A percentile compares a stretch with the other conserved stretches of the same genome.
These are phyloP conservation scores for Thalassophryne amazonica DNA, from an alignment of 2,797 vertebrate species.

Conservation along the genomic window DNA sequence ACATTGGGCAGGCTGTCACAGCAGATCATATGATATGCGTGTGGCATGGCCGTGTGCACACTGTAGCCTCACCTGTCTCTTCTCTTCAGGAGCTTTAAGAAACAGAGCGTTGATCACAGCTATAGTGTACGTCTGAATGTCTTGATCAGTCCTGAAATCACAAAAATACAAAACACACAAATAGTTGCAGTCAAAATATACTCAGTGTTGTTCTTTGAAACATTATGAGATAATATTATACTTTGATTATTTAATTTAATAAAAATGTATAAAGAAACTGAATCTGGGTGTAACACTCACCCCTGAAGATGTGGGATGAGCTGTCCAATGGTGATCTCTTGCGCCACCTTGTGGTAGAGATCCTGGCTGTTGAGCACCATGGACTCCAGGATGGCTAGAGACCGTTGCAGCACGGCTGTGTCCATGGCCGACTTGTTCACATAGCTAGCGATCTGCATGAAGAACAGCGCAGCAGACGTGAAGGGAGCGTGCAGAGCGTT, in stretches of 20 bases:
- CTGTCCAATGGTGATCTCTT: constrained; percentile 98
- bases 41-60: not conserved
- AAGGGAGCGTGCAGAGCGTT: not conserved
- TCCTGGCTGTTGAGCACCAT: constrained; percentile 99
- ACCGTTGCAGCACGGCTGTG: constrained; percentile 91
- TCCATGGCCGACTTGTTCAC: constrained; percentile 95
- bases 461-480: not conserved
- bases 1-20: not conserved
- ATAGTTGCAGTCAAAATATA: not conserved
- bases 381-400: constrained; percentile 94
- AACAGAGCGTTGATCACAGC: constrained; percentile 97
- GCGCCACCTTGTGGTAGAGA: constrained; percentile 98
- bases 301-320: constrained; percentile 96
- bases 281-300: constrained; percentile 74
- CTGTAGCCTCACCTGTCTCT: constrained; percentile 87
- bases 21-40: not conserved
- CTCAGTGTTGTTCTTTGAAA: too few relatives aligned
- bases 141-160: constrained; percentile 87
- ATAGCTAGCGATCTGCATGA: constrained; percentile 88
- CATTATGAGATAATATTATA: too few relatives aligned
- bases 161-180: not conserved
- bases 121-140: constrained; percentile 96
- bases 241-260: too few relatives aligned
- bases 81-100: constrained; percentile 95
- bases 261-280: too few relatives aligned